These are phyloP conservation scores for Porites australiensis DNA, from an alignment of 64 coral and sea anemone species.

Conservation along the genomic window DNA sequence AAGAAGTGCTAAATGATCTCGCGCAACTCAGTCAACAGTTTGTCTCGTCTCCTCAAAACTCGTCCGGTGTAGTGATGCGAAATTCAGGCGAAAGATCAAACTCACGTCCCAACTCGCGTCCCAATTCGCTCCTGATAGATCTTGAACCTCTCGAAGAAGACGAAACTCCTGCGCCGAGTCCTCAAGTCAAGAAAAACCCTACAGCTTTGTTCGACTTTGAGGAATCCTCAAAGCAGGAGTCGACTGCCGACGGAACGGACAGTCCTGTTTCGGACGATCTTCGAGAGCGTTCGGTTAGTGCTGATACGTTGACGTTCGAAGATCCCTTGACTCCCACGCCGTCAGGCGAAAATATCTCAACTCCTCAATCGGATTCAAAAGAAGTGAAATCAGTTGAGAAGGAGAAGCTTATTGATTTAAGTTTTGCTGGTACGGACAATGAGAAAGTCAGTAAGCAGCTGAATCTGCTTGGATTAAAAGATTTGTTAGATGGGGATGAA, in stretches of 20 bases:
- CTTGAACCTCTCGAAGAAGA: conserved; percentile 87
- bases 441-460: neutral
- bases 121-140: conserved; percentile 85
- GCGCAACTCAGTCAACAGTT: conserved; percentile 49
- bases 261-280: conserved; percentile 50
- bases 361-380: neutral
- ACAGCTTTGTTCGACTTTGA: conserved; percentile 69
- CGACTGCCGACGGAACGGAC: neutral
- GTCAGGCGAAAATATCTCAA: conserved; percentile 29
- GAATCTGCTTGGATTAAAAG: neutral
- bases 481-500: conserved; percentile 57
- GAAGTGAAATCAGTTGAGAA: neutral
- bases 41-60: conserved; percentile 4
- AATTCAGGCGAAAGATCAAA: conserved; percentile 68
- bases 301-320: conserved; percentile 68
- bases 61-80: conserved; percentile 55
- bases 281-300: conserved; percentile 61
- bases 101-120: conserved; percentile 87
- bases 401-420: conserved; percentile 14
- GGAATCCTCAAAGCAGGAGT: neutral
- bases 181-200: conserved; percentile 44
- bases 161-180: conserved; percentile 77
- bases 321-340: conserved; percentile 27
- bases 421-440: conserved; percentile 20
- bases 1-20: conserved; percentile 65